Conservation (phyloP, 2,888 invertebrate species). For the Drosophila lacicola region DNA sequence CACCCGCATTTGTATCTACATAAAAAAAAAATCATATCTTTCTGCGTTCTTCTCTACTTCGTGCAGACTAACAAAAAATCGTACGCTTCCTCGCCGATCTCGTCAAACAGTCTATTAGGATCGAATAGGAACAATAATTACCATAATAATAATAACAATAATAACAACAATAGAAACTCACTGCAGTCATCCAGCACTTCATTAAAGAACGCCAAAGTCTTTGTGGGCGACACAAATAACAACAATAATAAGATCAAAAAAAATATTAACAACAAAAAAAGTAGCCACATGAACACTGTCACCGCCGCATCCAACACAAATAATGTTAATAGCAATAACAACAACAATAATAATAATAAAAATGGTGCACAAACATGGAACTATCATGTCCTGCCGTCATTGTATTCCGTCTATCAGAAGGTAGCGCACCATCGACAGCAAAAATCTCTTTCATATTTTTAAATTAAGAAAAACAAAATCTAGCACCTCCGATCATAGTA, state of each 20-base stretch:
- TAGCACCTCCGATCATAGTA: conserved; percentile 37
- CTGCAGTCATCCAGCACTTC: conserved; percentile 75
- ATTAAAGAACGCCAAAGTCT: conserved; percentile 72
- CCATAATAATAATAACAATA: conserved; percentile 46
- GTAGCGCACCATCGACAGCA: conserved; percentile 85
- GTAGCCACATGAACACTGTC: conserved; percentile 70
- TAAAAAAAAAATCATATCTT: conserved; percentile 52
- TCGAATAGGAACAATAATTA: conserved; percentile 81
- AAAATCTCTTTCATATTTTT: conserved; percentile 12
- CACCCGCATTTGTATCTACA: conserved; percentile 45
- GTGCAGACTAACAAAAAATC: conserved; percentile 85
- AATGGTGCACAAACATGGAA: conserved; percentile 89
- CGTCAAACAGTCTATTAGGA: conserved; percentile 85
- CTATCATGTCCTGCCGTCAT: conserved; percentile 93
- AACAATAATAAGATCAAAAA: conserved; percentile 47
- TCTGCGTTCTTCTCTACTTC: conserved; percentile 76
- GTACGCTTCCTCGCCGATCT: conserved; percentile 85
- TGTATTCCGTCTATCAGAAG: conserved; percentile 94
- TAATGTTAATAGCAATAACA: conserved; percentile 49
- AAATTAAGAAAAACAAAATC: conserved; percentile 1
- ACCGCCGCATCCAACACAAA: conserved; percentile 67
- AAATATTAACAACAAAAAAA: conserved; percentile 53
- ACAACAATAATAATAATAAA: conserved; percentile 73
- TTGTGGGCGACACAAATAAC: conserved; percentile 79
- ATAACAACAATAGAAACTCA: conserved; percentile 78